These are phyloP conservation scores for Scomber japonicus DNA, from an alignment of 2,113 vertebrate genomes.

Conservation along the genomic window DNA sequence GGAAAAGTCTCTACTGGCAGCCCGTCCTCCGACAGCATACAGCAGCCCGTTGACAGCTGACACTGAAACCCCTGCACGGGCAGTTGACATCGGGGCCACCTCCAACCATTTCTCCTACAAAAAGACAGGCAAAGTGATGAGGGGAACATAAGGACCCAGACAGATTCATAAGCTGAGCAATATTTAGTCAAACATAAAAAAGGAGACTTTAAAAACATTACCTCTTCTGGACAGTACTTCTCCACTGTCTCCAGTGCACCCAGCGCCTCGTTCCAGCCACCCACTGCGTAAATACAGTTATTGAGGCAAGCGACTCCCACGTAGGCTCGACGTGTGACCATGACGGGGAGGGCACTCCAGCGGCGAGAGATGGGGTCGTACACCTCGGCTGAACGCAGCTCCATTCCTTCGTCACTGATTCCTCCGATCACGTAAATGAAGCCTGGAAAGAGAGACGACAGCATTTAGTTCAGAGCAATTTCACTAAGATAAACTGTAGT, in stretches of 20 bases:
- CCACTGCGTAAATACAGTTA: constrained; percentile 94
- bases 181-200: background rate
- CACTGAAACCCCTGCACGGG: constrained; percentile 93
- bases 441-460: constrained; percentile 79
- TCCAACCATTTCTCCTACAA: constrained; percentile 95
- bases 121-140: constrained; percentile 19
- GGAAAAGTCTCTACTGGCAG: constrained; percentile 92
- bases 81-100: constrained; percentile 92
- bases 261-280: constrained; percentile 95
- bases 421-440: constrained; percentile 96
- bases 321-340: constrained; percentile 93
- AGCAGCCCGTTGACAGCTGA: constrained; percentile 94
- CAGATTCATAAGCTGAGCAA: background rate
- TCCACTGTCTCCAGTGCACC: constrained; percentile 94
- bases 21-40: constrained; percentile 92
- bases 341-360: constrained; percentile 92
- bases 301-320: constrained; percentile 94
- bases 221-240: constrained; percentile 97
- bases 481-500: background rate
- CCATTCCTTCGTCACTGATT: constrained; percentile 92
- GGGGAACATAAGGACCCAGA: background rate
- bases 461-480: background rate
- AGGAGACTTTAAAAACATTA: constrained; percentile 51
- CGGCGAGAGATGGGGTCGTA: constrained; percentile 94
- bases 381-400: constrained; percentile 92